phyloP scores from a whole-genome alignment of 2,113 vertebrate species.

The Agelaius phoeniceus region DNA sequence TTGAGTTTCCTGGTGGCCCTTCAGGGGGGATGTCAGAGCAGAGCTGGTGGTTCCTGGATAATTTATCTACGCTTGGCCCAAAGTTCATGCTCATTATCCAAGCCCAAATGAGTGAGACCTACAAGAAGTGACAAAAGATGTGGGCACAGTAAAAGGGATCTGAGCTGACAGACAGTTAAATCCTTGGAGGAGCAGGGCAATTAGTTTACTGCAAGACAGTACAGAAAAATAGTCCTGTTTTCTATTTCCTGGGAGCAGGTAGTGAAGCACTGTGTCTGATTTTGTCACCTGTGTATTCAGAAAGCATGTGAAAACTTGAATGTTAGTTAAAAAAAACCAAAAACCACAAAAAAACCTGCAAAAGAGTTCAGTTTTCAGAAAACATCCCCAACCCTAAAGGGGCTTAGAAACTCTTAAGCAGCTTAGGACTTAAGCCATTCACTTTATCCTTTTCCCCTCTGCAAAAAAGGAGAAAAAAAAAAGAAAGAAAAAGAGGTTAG shows the following conservation, averaged over 20 bases:
- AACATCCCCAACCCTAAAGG: neutral
- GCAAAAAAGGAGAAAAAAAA: neutral
- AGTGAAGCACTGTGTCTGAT: neutral
- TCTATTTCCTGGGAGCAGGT: neutral
- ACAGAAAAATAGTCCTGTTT: neutral
- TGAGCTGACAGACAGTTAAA: neutral
- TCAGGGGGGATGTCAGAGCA: neutral
- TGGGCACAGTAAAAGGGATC: neutral
- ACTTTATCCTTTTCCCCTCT: neutral
- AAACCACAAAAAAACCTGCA: neutral
- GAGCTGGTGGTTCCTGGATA: neutral
- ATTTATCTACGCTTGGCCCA: neutral
- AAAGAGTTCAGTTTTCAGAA: conserved; percentile 10
- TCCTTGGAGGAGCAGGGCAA: neutral
- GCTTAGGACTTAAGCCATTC: conserved; percentile 30
- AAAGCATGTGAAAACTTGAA: neutral
- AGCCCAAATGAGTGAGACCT: neutral
- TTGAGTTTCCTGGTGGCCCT: neutral
- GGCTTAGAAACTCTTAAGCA: conserved; percentile 50
- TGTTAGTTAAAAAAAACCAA: neutral
- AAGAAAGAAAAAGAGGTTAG: neutral
- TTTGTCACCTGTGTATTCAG: neutral
- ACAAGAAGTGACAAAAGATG: neutral
- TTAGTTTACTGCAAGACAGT: neutral
- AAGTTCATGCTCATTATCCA: neutral